phyloP scores from a whole-genome alignment of 2,797 vertebrate genomes.

The Moxostoma hubbsi region DNA sequence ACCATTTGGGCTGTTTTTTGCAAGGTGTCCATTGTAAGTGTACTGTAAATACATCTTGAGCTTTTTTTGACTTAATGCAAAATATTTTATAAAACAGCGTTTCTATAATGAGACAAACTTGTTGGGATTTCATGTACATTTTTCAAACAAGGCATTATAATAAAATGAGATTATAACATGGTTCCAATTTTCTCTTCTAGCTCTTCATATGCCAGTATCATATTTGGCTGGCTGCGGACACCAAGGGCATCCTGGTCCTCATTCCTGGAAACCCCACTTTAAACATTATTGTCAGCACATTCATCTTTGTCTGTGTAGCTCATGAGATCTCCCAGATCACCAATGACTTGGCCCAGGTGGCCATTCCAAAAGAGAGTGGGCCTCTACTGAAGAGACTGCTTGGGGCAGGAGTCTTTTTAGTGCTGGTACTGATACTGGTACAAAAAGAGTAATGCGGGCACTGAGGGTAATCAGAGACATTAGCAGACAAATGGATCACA shows the following conservation, averaged over 20 bases:
- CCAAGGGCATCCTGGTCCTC: slow-evolving; percentile 94
- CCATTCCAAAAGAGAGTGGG: slow-evolving; percentile 91
- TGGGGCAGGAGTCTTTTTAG: slow-evolving; percentile 77
- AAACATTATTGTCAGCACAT: slow-evolving; percentile 95
- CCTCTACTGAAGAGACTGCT: slow-evolving; percentile 88
- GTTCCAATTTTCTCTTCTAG: slow-evolving; percentile 70
- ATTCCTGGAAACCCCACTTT: slow-evolving; percentile 92
- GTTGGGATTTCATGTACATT: background rate
- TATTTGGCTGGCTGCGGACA: slow-evolving; percentile 98
- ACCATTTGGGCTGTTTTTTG: background rate
- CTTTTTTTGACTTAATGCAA: background rate
- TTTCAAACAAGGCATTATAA: background rate
- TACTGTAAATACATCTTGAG: too few relatives aligned
- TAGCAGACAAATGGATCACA: background rate
- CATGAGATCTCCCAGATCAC: slow-evolving; percentile 98
- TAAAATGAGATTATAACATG: background rate
- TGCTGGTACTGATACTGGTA: slow-evolving; percentile 80
- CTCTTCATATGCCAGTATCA: slow-evolving; percentile 99
- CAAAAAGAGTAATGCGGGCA: slow-evolving; percentile 72
- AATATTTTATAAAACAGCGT: background rate
- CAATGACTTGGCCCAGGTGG: slow-evolving; percentile 92
- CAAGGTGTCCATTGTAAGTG: too few relatives aligned
- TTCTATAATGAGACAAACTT: background rate
- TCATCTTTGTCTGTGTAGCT: slow-evolving; percentile 98
- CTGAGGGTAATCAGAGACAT: slow-evolving; percentile 43